These are phyloP conservation scores for Sebastes hopkinsi DNA, from an alignment of 2,797 vertebrate genomes.

Conservation along the genomic window DNA sequence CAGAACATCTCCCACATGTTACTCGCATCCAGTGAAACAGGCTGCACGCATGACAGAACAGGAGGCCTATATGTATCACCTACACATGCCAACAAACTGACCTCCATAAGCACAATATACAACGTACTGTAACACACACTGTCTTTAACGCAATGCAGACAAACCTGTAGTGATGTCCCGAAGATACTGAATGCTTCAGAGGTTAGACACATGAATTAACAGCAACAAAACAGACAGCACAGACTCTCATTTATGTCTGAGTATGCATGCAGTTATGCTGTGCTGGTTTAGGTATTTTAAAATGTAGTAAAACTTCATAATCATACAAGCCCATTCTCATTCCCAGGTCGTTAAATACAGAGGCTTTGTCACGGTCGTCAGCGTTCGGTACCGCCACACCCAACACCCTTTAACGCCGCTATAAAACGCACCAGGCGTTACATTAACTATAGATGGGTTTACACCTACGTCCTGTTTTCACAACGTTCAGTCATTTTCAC, in stretches of 20 bases:
- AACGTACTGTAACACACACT: not conserved
- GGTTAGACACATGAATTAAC: conserved; percentile 30
- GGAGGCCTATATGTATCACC: not conserved
- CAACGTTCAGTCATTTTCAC: too few species aligned
- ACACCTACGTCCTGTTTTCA: too few species aligned
- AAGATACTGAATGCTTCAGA: conserved; percentile 4
- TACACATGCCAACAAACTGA: not conserved
- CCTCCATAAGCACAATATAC: not conserved
- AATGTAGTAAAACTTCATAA: not conserved
- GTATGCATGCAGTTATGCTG: not conserved
- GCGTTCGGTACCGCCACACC: too few species aligned
- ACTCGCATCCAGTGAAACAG: conserved; percentile 3
- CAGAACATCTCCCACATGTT: conserved; percentile 24
- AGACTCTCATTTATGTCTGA: not conserved
- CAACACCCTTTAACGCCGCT: too few species aligned
- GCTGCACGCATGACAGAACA: not conserved
- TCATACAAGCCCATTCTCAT: too few species aligned
- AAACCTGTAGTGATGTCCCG: not conserved
- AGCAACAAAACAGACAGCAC: conserved; percentile 5
- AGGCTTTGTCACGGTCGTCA: too few species aligned
- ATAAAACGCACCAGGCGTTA: too few species aligned
- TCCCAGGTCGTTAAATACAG: too few species aligned
- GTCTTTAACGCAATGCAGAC: conserved; percentile 7
- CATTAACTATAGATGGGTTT: too few species aligned
- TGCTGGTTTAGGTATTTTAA: not conserved